phyloP scores from a whole-genome alignment of 2,888 invertebrate genomes.

The Chymomyza procnemis region DNA sequence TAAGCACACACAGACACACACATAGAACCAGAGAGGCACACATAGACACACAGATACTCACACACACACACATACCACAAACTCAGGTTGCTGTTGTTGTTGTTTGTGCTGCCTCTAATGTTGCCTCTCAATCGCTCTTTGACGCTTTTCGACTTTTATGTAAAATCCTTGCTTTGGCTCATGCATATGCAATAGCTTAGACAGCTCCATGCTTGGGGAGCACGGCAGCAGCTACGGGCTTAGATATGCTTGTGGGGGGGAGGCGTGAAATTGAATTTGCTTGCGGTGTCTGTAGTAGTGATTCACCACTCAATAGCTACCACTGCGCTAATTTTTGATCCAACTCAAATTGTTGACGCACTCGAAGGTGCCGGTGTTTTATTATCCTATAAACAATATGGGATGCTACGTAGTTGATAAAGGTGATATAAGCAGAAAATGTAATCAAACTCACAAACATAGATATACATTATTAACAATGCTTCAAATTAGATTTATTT shows the following conservation, averaged over 20 bases:
- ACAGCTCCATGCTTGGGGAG: neutral
- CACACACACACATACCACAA: neutral
- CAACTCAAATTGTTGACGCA: neutral
- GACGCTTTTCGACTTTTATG: neutral
- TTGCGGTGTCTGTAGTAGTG: neutral
- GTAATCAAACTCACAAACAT: too few relatives aligned
- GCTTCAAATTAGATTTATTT: too few relatives aligned
- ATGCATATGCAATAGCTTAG: slow-evolving; percentile 3
- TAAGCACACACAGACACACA: neutral
- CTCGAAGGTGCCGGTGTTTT: neutral
- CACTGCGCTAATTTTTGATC: neutral
- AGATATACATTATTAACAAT: too few relatives aligned
- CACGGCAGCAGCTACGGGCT: too few relatives aligned
- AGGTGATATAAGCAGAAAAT: too few relatives aligned
- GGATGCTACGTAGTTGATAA: too few relatives aligned
- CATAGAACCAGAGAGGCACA: too few relatives aligned
- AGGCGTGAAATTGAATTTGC: neutral
- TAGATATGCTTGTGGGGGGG: too few relatives aligned
- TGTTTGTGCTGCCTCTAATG: neutral
- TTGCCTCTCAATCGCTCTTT: neutral
- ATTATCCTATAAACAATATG: neutral
- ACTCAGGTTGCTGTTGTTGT: neutral
- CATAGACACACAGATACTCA: neutral
- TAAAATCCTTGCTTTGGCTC: neutral
- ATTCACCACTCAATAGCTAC: neutral